These are phyloP conservation scores for Octopus bimaculoides DNA, from an alignment of 1,140 invertebrate species.

Conservation along the genomic window DNA sequence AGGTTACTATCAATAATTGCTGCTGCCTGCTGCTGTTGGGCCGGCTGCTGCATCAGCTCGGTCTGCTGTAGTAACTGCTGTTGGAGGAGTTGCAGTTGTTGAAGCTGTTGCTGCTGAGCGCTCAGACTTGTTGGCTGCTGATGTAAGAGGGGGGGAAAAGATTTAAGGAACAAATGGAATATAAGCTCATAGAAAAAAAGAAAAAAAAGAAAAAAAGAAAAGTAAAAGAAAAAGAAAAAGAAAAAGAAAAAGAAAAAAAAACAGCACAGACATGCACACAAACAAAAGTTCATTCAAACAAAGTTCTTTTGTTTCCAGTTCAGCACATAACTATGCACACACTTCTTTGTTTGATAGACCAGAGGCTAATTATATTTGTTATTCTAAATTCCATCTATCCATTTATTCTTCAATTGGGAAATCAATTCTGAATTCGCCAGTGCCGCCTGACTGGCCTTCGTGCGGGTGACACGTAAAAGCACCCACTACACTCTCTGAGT, in stretches of 20 bases:
- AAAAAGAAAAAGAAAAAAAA: not conserved
- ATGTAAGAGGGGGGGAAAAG: not conserved
- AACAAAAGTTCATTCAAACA: too few relatives aligned
- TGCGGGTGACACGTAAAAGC: too few relatives aligned
- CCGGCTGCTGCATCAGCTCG: constrained; percentile 43
- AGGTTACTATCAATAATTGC: constrained; percentile 53
- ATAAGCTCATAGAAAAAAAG: constrained; percentile 13
- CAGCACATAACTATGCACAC: too few relatives aligned
- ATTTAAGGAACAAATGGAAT: constrained; percentile 13
- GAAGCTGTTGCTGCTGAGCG: constrained; percentile 52
- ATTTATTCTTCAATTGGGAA: too few relatives aligned
- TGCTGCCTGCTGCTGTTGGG: constrained; percentile 25
- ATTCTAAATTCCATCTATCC: too few relatives aligned
- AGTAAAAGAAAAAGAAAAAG: not conserved
- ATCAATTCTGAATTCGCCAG: too few relatives aligned
- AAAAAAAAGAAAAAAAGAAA: not conserved
- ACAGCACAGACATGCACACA: too few relatives aligned
- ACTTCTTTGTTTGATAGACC: too few relatives aligned
- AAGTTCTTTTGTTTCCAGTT: too few relatives aligned
- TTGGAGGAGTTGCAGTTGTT: constrained; percentile 54
- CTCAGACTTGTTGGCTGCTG: constrained; percentile 39
- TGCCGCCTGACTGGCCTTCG: too few relatives aligned
- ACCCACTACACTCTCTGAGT: too few relatives aligned
- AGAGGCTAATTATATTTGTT: too few relatives aligned
- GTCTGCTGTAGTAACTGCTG: constrained; percentile 54